Evolutionary conservation across 37 sponge, comb jelly and placozoan genomes (phyloP).

Genomic region (Haliclona indistincta): DNA sequence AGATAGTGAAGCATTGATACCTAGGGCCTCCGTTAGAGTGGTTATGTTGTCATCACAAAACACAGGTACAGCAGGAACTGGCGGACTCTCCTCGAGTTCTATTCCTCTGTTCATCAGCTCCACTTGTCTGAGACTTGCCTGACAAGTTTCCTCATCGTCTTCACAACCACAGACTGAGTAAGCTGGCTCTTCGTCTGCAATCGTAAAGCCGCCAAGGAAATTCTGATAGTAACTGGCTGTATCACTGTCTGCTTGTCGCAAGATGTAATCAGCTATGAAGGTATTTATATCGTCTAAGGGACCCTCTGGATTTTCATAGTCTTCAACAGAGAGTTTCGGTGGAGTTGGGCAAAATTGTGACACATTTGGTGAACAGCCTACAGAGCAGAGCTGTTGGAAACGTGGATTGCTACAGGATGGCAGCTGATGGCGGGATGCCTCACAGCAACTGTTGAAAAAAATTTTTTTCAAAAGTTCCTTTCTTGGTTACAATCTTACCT

Average conservation of each 20-base stretch:
- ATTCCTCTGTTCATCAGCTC: neutral
- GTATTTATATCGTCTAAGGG: constrained; percentile 33
- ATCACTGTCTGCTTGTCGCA: constrained; percentile 2
- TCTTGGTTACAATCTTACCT: neutral
- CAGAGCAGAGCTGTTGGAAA: neutral
- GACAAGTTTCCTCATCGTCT: neutral
- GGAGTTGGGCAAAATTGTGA: constrained; percentile 61
- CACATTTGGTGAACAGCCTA: too few relatives aligned
- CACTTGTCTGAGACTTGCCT: neutral
- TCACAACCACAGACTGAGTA: constrained; percentile 6
- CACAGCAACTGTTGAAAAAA: constrained; percentile 3
- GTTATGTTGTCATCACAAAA: neutral
- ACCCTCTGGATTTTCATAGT: neutral
- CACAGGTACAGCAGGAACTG: neutral
- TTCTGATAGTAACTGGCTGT: neutral
- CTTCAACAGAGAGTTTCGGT: constrained; percentile 19
- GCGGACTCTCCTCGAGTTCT: neutral
- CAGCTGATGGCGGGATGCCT: neutral
- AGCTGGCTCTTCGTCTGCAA: neutral
- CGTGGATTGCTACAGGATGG: constrained; percentile 8
- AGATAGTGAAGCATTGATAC: too few relatives aligned
- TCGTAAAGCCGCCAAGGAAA: neutral
- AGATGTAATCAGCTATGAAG: constrained; percentile 60
- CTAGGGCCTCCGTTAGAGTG: too few relatives aligned
- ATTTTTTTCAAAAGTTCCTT: neutral